Evolutionary conservation across 2,888 invertebrate genomes (phyloP).

Genomic region (Pandemis cinnamomeana): DNA sequence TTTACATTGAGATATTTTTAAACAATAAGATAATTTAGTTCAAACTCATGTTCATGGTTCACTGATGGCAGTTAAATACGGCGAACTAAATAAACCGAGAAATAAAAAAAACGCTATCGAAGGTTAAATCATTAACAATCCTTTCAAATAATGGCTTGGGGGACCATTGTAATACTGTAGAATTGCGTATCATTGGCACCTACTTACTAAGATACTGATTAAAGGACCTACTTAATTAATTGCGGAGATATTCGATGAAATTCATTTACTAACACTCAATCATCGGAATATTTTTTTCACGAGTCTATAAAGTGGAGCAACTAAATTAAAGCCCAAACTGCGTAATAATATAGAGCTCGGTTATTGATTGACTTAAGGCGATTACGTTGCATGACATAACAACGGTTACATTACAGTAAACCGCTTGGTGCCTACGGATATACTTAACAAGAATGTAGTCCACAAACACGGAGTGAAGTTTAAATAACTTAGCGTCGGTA

Average conservation of each 20-base stretch:
- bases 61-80: constrained; percentile 14
- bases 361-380: constrained; percentile 19
- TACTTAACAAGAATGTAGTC: constrained; percentile 1
- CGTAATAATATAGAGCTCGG: constrained; percentile 13
- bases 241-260: too few species aligned
- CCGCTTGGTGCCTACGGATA: constrained; percentile 12
- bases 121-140: constrained; percentile 20
- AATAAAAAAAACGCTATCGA: constrained; percentile 18
- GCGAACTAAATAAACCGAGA: constrained; percentile 2
- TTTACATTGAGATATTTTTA: constrained; percentile 26
- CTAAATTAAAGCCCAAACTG: background rate
- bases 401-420: constrained; percentile 25
- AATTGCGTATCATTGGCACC: background rate
- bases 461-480: constrained; percentile 4
- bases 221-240: too few species aligned
- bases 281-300: background rate
- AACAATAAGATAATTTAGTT: constrained; percentile 19
- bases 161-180: background rate
- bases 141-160: background rate
- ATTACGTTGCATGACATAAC: constrained; percentile 35
- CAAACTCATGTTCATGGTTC: constrained; percentile 26
- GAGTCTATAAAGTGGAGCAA: background rate
- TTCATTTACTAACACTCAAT: background rate
- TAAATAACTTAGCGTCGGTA: background rate
- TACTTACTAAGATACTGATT: too few species aligned